phyloP scores from a whole-genome alignment of 2,888 invertebrate genomes.

The Thymelicus sylvestris region DNA sequence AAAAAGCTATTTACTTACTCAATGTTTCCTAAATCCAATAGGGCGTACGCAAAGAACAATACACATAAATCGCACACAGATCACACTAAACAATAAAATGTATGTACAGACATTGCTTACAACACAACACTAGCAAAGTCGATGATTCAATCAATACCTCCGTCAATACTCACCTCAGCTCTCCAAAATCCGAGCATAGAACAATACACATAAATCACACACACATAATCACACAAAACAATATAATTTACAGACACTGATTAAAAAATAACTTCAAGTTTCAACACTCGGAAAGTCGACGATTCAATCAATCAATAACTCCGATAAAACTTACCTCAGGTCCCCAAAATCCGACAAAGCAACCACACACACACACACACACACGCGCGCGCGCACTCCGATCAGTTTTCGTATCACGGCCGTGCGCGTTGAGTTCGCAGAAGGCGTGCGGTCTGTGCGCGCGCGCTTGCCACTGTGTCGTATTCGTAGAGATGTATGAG shows the following conservation, averaged over 20 bases:
- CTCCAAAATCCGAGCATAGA: conserved; percentile 34
- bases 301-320: background rate
- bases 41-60: too few species aligned
- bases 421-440: conserved; percentile 59
- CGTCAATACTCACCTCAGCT: background rate
- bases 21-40: too few species aligned
- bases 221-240: too few species aligned
- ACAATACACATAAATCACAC: too few species aligned
- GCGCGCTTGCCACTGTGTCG: conserved; percentile 54
- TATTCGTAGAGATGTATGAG: conserved; percentile 10
- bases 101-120: too few species aligned
- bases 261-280: too few species aligned
- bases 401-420: conserved; percentile 71
- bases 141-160: background rate
- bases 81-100: too few species aligned
- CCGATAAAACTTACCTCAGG: background rate
- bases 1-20: too few species aligned
- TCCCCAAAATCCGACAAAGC: conserved; percentile 34
- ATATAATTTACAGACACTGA: too few species aligned
- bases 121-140: too few species aligned
- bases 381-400: conserved; percentile 46
- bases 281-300: background rate
- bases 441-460: conserved; percentile 70
- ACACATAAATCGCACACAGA: too few species aligned
- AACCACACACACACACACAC: conserved; percentile 51